Percentiles rank a stretch among this genome's conserved stretches.
Conservation (phyloP, 2,113 vertebrate genomes). For the Struthidea cinerea region DNA sequence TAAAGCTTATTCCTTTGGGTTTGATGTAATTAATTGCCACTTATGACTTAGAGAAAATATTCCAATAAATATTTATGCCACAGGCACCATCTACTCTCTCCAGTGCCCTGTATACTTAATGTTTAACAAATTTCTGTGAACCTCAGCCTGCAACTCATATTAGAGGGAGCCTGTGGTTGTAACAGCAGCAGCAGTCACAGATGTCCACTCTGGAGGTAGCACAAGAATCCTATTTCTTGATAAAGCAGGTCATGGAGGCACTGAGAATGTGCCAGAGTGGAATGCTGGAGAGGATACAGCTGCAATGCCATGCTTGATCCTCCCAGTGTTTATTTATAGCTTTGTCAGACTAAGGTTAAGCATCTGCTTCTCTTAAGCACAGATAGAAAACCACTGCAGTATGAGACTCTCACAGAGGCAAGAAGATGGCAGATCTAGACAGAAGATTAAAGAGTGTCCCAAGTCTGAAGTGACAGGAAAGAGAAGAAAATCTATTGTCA, state of each 20-base stretch:
- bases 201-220: not conserved
- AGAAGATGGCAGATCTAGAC: not conserved
- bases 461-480: not conserved
- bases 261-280: not conserved
- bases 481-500: not conserved
- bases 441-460: not conserved
- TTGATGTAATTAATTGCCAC: constrained; percentile 46
- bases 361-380: not conserved
- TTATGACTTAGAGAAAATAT: constrained; percentile 51
- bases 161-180: not conserved
- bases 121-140: not conserved
- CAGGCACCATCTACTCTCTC: constrained; percentile 12
- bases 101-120: not conserved
- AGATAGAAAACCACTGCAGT: not conserved
- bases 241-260: not conserved
- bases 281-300: not conserved
- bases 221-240: not conserved
- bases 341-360: not conserved
- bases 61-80: constrained; percentile 59
- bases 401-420: not conserved
- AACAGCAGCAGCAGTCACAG: not conserved
- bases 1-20: constrained; percentile 41
- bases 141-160: not conserved
- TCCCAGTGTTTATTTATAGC: not conserved
- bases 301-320: not conserved